Conservation (phyloP, 2,797 vertebrate species). For the Parotocinclus haroldoi region DNA sequence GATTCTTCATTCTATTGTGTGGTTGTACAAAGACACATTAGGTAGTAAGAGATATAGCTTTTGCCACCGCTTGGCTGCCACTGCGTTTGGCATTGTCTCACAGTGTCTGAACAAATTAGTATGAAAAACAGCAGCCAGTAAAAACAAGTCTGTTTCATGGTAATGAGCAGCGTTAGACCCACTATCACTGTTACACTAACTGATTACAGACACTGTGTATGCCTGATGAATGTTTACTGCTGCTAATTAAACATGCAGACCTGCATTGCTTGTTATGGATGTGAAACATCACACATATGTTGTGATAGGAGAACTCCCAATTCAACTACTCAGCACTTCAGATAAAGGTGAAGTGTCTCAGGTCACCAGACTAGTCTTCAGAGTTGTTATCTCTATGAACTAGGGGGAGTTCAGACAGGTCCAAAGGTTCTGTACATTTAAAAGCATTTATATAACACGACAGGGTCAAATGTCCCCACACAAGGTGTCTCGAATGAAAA, state of each 20-base stretch:
- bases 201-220: background rate
- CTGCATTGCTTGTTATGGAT: conserved; percentile 14
- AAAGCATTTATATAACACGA: conserved; percentile 18
- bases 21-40: too few relatives aligned
- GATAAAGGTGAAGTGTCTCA: conserved; percentile 16
- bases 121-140: conserved; percentile 3
- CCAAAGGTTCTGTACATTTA: background rate
- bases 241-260: conserved; percentile 11
- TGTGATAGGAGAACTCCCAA: conserved; percentile 16
- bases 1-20: too few relatives aligned
- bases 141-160: conserved; percentile 4
- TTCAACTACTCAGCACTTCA: conserved; percentile 10
- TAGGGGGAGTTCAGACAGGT: background rate
- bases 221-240: conserved; percentile 7
- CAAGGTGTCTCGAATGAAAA: conserved; percentile 18
- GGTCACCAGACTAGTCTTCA: conserved; percentile 13
- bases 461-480: conserved; percentile 16
- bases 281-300: background rate
- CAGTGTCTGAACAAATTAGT: background rate
- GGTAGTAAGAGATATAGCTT: too few relatives aligned
- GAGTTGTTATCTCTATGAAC: conserved; percentile 10
- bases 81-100: too few relatives aligned
- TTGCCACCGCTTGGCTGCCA: too few relatives aligned
- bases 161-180: conserved; percentile 4
- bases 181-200: background rate